phyloP scores from a whole-genome alignment of 2,888 invertebrate genomes.

The Scaptomyza caliginosa region DNA sequence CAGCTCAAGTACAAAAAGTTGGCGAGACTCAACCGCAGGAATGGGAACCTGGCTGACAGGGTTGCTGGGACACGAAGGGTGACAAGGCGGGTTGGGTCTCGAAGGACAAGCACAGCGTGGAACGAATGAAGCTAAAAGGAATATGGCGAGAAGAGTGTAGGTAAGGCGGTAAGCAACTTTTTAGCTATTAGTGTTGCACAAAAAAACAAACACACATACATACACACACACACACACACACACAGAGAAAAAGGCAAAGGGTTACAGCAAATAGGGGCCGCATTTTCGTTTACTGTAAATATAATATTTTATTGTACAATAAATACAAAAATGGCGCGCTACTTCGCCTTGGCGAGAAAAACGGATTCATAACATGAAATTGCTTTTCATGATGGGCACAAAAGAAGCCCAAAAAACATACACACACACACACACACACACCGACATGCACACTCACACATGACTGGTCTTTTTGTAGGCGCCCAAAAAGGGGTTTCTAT shows the following conservation, averaged over 20 bases:
- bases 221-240: constrained; percentile 17
- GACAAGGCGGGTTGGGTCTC: neutral
- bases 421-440: constrained; percentile 19
- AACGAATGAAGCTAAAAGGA: constrained; percentile 10
- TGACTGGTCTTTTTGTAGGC: constrained; percentile 21
- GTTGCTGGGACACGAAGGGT: neutral
- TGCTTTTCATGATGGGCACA: constrained; percentile 71
- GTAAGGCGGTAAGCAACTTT: constrained; percentile 31
- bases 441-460: constrained; percentile 23
- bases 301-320: constrained; percentile 78
- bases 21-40: constrained; percentile 41
- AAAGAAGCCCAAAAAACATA: constrained; percentile 43
- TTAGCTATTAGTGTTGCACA: constrained; percentile 58
- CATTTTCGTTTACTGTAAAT: constrained; percentile 72
- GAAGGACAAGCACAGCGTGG: constrained; percentile 19
- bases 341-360: constrained; percentile 62
- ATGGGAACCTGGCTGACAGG: neutral
- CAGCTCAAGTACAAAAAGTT: constrained; percentile 64
- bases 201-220: constrained; percentile 17
- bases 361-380: constrained; percentile 78
- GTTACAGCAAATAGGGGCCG: constrained; percentile 33
- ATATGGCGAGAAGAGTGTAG: neutral
- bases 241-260: constrained; percentile 17
- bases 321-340: constrained; percentile 66
- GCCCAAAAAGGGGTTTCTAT: constrained; percentile 35